Percentiles rank a stretch among this genome's conserved stretches.
These are phyloP conservation scores for Hydrophis major DNA, from an alignment of 2,797 vertebrate species.

Conservation along the genomic window DNA sequence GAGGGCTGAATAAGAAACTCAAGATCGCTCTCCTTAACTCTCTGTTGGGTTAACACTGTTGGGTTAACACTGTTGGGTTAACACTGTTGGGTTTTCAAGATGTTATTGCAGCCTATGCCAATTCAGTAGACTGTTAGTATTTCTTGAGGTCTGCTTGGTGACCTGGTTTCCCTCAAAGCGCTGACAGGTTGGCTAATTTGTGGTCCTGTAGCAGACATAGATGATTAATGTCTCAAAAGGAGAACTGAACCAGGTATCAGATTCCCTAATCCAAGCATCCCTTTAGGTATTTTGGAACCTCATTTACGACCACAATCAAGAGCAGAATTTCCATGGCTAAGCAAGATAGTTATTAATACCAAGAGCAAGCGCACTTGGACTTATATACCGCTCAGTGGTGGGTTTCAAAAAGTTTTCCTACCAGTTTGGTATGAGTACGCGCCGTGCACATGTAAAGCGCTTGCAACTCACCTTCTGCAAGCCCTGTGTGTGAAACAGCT, in stretches of 20 bases:
- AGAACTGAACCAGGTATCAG: neutral
- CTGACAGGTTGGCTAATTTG: neutral
- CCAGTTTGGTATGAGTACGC: no score
- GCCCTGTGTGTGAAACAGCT: no score
- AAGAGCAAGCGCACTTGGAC: no score
- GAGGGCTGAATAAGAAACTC: neutral
- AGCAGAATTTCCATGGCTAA: neutral
- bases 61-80: neutral
- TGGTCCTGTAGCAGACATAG: neutral
- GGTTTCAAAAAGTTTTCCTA: no score
- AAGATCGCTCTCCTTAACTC: neutral
- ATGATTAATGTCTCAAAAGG: neutral
- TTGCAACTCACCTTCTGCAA: no score
- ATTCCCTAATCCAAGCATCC: neutral
- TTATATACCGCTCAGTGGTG: no score
- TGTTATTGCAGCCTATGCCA: neutral
- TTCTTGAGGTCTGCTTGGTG: neutral
- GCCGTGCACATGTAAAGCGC: no score
- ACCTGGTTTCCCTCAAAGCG: neutral
- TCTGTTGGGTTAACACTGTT: neutral
- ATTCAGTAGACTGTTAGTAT: neutral
- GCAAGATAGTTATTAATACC: neutral
- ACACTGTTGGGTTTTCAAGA: neutral
- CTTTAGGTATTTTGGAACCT: neutral
- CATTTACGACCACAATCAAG: neutral